phyloP scores from a whole-genome alignment of 1,140 invertebrate genomes.

The Helicoverpa armigera region DNA sequence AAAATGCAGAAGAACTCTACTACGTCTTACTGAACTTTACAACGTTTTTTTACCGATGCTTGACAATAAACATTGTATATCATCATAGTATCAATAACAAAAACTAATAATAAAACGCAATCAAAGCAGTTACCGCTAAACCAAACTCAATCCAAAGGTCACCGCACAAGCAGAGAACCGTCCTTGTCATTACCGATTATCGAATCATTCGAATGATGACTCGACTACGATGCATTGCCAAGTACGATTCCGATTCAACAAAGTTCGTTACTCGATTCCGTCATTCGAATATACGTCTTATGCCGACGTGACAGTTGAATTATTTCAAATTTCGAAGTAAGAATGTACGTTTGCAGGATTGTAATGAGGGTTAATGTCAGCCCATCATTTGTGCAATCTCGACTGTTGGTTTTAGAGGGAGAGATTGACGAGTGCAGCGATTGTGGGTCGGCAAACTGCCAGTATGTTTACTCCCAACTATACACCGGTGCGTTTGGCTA shows the following conservation, averaged over 20 bases:
- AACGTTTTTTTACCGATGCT: neutral
- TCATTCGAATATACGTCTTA: constrained; percentile 63
- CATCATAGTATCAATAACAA: constrained; percentile 32
- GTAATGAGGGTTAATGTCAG: constrained; percentile 78
- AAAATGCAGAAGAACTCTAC: too few species aligned
- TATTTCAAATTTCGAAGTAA: constrained; percentile 53
- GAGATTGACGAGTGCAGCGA: constrained; percentile 59
- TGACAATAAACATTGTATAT: constrained; percentile 13
- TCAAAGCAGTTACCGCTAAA: constrained; percentile 40
- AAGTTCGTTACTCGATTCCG: constrained; percentile 49
- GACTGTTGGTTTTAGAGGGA: constrained; percentile 73
- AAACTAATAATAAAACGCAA: constrained; percentile 43
- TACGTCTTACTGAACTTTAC: too few species aligned
- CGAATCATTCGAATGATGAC: constrained; percentile 70
- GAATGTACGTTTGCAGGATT: constrained; percentile 61
- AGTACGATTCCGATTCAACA: constrained; percentile 59
- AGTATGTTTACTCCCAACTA: constrained; percentile 56
- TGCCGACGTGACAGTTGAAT: constrained; percentile 54
- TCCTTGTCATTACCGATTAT: constrained; percentile 67
- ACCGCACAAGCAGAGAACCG: constrained; percentile 56
- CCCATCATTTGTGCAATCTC: constrained; percentile 78
- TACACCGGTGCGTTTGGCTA: constrained; percentile 55
- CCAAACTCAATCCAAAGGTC: constrained; percentile 57
- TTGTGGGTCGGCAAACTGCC: constrained; percentile 61
- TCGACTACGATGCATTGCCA: constrained; percentile 59